phyloP scores from a whole-genome alignment of 2,888 invertebrate genomes.

The Agrochola lota region DNA sequence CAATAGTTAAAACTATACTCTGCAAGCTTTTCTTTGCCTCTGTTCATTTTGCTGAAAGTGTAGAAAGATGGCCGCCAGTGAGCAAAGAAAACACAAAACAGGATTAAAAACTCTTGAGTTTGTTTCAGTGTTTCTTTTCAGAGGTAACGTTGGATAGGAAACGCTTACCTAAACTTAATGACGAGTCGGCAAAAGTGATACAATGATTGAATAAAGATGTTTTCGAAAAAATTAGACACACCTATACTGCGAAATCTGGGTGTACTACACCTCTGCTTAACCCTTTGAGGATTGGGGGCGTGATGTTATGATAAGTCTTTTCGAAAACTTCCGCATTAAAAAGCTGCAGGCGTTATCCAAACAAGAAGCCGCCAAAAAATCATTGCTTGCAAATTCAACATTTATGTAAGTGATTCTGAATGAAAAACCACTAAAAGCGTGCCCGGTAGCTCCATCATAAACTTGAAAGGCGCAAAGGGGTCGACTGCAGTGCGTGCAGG shows the following conservation, averaged over 20 bases:
- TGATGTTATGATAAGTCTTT: not conserved
- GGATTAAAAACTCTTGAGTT: not conserved
- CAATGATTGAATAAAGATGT: not conserved
- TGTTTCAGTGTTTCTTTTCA: not conserved
- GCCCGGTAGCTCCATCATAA: constrained; percentile 71
- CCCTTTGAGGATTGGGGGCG: not conserved
- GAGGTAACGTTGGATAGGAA: not conserved
- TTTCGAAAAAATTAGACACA: not conserved
- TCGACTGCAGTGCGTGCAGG: constrained; percentile 88
- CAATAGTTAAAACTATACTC: not conserved
- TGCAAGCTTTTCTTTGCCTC: not conserved
- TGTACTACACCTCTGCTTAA: not conserved
- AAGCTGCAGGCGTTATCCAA: constrained; percentile 7
- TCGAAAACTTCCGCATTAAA: constrained; percentile 24
- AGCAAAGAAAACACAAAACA: not conserved
- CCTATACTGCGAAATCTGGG: not conserved
- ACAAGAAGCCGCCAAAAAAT: constrained; percentile 42
- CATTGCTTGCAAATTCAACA: constrained; percentile 51
- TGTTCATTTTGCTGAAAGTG: not conserved
- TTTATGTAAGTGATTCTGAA: constrained; percentile 65
- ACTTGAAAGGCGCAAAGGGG: constrained; percentile 82
- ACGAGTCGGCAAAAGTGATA: not conserved
- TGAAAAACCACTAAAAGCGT: constrained; percentile 65
- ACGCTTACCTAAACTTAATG: not conserved
- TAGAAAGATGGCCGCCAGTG: not conserved